Base-by-base conservation (phyloP, 2,888 invertebrate genomes). In the Magallana nippona region DNA sequence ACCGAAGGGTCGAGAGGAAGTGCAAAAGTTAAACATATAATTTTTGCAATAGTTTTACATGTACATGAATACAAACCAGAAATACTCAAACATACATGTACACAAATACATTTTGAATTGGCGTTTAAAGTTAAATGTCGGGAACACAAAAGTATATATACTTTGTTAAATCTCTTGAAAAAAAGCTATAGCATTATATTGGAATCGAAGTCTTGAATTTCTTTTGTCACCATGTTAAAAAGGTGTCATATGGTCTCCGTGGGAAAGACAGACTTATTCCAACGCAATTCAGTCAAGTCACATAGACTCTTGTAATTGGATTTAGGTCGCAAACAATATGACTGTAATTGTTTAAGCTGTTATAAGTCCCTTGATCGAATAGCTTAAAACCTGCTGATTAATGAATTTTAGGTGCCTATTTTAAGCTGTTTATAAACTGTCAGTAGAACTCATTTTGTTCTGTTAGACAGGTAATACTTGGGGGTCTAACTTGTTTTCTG, bases 311-410 rank as follows among this genome's bases (percentile, higher is more conserved):
- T 15, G 27, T 71, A 71, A 71, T 71, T 71, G 71, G 71, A 71
- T 27, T 22, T 32, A 71, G 32, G 22, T 71, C 71, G 22, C 27
- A 32, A 15, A 71, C 27, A 71, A 71, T 71, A 32, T 15, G 71
- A 71, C 71, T 71, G 10, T 27, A 71, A 71, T 71, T 71, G 71
- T 71, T 71, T 71, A 71, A 71, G 71, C 71, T 71, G 71, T 71
- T 71, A 71, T 32, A 71, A 71, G 71, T 71, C 71, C 71, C 32
- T 1, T 13, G 71, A 71, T 27, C 27, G 27, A 71, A 71, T 22
- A 71, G 71, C 32, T 71, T 71, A 71, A 71, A 71, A 27, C 32
- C 32, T 71, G 71, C 71, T 32, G 71, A 71, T 32, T 27, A 27
- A 71, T 71, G 71, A 71, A 32, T 22, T 27, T 15, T 32, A 3